Evolutionary conservation across 2,113 vertebrate genomes (phyloP).

Genomic region (Progne subis): DNA sequence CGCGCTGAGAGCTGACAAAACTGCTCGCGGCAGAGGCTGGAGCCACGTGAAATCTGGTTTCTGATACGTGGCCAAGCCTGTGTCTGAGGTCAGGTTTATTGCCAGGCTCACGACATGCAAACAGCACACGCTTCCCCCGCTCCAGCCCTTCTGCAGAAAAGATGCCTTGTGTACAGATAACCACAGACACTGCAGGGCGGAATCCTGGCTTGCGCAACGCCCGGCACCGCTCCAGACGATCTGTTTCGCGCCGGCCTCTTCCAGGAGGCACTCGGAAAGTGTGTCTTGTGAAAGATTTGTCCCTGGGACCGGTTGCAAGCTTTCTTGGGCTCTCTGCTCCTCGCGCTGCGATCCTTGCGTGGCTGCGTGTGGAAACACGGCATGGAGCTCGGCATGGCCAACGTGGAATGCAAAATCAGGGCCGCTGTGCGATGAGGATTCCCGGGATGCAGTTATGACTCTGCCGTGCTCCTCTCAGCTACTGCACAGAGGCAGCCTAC

Average conservation of each 20-base stretch:
- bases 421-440: background rate
- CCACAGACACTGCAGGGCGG: background rate
- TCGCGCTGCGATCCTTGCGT: rapidly evolving
- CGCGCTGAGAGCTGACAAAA: background rate
- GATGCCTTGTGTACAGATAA: background rate
- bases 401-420: background rate
- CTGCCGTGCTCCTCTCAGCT: background rate
- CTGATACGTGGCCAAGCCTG: background rate
- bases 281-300: background rate
- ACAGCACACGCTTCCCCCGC: background rate
- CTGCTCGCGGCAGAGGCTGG: background rate
- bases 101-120: background rate
- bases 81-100: background rate
- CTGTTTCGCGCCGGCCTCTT: background rate
- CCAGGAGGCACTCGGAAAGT: background rate
- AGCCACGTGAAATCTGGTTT: background rate
- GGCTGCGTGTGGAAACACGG: background rate
- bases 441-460: background rate
- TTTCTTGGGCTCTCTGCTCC: background rate
- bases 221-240: background rate
- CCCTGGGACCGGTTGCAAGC: background rate
- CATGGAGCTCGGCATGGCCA: rapidly evolving
- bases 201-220: background rate
- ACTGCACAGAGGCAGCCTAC: rapidly evolving
- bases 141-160: background rate